Conservation (phyloP, 2,797 vertebrate genomes). For the Parambassis ranga region DNA sequence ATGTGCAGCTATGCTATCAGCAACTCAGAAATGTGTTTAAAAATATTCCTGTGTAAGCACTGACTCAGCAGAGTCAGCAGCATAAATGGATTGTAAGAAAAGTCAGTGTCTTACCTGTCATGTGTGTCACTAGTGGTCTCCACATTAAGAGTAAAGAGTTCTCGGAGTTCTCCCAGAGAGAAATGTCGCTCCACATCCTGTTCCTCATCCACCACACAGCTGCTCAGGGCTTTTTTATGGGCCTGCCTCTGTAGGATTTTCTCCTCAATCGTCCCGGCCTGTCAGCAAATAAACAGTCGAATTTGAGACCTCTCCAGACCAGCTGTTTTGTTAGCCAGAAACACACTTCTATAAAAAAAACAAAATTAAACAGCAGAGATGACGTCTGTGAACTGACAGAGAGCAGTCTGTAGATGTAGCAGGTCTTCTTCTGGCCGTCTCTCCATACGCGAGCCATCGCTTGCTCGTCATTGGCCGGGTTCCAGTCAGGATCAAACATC, state of each 20-base stretch:
- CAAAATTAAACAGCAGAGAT: not conserved
- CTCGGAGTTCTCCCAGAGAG: constrained; percentile 91
- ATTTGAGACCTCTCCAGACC: not conserved
- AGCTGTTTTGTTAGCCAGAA: not conserved
- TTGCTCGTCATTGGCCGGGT: constrained; percentile 97
- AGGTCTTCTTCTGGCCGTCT: constrained; percentile 96
- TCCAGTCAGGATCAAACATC: constrained; percentile 99
- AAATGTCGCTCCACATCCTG: constrained; percentile 96
- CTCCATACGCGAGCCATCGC: constrained; percentile 98
- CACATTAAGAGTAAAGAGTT: constrained; percentile 89
- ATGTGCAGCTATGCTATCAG: not conserved
- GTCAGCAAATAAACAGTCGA: constrained; percentile 16
- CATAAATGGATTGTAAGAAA: not conserved
- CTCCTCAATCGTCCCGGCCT: constrained; percentile 98
- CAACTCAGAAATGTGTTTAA: not conserved
- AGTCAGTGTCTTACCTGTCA: constrained; percentile 81
- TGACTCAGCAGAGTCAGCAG: not conserved
- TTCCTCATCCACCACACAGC: constrained; percentile 96
- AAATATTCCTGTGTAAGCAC: not conserved
- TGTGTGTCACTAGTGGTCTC: constrained; percentile 91
- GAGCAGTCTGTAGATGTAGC: constrained; percentile 94
- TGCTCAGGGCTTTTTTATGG: constrained; percentile 97
- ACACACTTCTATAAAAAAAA: not conserved
- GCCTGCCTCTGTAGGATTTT: constrained; percentile 97
- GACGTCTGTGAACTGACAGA: constrained; percentile 80